Evolutionary conservation across 2,797 vertebrate genomes (phyloP).

Genomic region (Tiaroga cobitis): DNA sequence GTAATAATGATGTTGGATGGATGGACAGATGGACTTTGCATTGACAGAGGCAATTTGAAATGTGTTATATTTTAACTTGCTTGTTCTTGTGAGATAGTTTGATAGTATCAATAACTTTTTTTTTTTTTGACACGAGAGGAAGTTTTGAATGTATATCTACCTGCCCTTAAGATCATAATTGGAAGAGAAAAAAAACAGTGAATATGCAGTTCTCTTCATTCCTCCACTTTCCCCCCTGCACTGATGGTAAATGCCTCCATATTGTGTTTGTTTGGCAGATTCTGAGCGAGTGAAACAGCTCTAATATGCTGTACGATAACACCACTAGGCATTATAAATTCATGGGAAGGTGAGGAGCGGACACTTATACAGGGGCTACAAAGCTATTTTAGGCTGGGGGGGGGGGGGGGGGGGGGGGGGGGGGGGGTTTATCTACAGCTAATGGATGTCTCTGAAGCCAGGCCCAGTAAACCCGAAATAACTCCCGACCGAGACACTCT

Average conservation of each 20-base stretch:
- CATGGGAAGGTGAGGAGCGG: constrained; percentile 63
- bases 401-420: constrained; percentile 35
- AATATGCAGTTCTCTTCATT: constrained; percentile 5
- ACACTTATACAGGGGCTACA: constrained; percentile 62
- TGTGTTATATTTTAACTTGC: too few relatives aligned
- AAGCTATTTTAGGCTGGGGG: constrained; percentile 66
- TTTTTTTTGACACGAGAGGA: not conserved
- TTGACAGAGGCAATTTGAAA: not conserved
- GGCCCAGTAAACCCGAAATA: constrained; percentile 65
- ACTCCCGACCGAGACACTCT: constrained; percentile 48
- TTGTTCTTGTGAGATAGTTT: too few relatives aligned
- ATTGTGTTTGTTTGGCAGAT: constrained; percentile 63
- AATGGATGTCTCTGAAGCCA: constrained; percentile 68
- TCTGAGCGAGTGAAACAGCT: constrained; percentile 33
- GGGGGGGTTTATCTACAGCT: constrained; percentile 55
- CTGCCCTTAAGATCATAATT: not conserved
- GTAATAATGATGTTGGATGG: not conserved
- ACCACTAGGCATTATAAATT: constrained; percentile 66
- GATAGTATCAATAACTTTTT: not conserved
- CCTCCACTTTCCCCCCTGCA: not conserved
- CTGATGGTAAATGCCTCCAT: constrained; percentile 43
- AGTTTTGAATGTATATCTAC: not conserved
- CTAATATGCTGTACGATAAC: constrained; percentile 53
- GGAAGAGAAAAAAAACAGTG: not conserved
- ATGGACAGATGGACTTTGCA: not conserved